Evolutionary conservation across 2,888 invertebrate species (phyloP).

Genomic region (Corbicula japonica): DNA sequence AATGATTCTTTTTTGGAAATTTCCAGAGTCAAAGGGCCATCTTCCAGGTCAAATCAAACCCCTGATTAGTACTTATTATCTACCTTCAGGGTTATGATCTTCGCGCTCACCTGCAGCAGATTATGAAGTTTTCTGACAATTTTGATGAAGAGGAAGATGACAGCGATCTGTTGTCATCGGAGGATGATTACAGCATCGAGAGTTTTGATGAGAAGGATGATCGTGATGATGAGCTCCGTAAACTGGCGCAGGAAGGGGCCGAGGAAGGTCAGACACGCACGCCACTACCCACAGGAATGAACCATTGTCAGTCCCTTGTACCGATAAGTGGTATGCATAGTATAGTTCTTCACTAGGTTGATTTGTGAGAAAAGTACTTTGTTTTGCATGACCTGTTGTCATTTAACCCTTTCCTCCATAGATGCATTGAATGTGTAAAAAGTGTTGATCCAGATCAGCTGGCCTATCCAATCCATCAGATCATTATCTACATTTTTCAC

Average conservation of each 20-base stretch:
- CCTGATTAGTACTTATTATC: too few species aligned
- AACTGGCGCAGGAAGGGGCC: slow-evolving; percentile 31
- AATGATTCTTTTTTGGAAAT: too few species aligned
- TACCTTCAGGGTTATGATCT: slow-evolving; percentile 59
- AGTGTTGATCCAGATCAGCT: too few species aligned
- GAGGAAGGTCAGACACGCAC: slow-evolving; percentile 46
- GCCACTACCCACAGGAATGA: slow-evolving; percentile 51
- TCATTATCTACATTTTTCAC: too few species aligned
- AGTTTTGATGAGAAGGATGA: slow-evolving; percentile 61
- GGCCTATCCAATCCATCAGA: too few species aligned
- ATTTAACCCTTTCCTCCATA: too few species aligned
- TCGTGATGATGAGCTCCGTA: slow-evolving; percentile 61
- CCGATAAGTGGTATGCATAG: slow-evolving; percentile 47
- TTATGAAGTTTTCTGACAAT: slow-evolving; percentile 60
- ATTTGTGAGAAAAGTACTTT: background rate
- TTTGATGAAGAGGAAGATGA: slow-evolving; percentile 49
- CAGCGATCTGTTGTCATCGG: slow-evolving; percentile 1
- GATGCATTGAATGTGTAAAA: too few species aligned
- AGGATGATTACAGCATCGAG: slow-evolving; percentile 59
- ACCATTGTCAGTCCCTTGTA: slow-evolving; percentile 46
- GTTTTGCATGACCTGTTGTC: too few species aligned
- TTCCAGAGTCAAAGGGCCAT: too few species aligned
- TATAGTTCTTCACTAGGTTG: background rate
- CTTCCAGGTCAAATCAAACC: too few species aligned
- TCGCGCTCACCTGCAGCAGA: slow-evolving; percentile 58